Conservation (phyloP, 1,140 invertebrate genomes). For the Bombus soroeensis region DNA sequence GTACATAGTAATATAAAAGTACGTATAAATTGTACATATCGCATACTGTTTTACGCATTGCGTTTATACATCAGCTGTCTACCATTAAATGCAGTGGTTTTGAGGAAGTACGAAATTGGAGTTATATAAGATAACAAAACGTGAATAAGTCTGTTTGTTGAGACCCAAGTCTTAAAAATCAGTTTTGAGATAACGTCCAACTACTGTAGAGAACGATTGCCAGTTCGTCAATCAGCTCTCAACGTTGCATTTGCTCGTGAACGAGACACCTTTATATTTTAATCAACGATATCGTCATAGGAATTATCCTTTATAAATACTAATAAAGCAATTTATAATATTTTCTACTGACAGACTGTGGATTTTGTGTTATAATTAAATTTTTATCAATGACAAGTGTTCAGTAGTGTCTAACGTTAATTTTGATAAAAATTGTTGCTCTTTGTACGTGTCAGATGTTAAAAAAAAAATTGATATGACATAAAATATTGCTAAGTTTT, state of each 20-base stretch:
- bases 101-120: neutral
- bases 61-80: conserved; percentile 32
- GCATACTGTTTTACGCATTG: conserved; percentile 43
- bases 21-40: conserved; percentile 18
- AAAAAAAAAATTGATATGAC: neutral
- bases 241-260: neutral
- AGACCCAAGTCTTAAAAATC: neutral
- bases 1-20: conserved; percentile 19
- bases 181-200: conserved; percentile 36
- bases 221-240: neutral
- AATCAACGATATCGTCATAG: neutral
- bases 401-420: neutral
- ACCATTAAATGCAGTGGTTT: conserved; percentile 9
- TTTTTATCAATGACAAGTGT: conserved; percentile 7
- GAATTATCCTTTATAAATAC: neutral
- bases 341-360: conserved; percentile 13
- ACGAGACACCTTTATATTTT: neutral
- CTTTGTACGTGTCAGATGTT: neutral
- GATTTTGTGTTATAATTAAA: neutral
- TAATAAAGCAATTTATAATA: neutral
- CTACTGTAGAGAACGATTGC: neutral
- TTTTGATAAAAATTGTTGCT: neutral
- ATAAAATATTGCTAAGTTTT: neutral
- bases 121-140: conserved; percentile 32
- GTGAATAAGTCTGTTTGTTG: conserved; percentile 3